phyloP scores from a whole-genome alignment of 1,140 invertebrate species.

The Yoshiicerus persimilis region DNA sequence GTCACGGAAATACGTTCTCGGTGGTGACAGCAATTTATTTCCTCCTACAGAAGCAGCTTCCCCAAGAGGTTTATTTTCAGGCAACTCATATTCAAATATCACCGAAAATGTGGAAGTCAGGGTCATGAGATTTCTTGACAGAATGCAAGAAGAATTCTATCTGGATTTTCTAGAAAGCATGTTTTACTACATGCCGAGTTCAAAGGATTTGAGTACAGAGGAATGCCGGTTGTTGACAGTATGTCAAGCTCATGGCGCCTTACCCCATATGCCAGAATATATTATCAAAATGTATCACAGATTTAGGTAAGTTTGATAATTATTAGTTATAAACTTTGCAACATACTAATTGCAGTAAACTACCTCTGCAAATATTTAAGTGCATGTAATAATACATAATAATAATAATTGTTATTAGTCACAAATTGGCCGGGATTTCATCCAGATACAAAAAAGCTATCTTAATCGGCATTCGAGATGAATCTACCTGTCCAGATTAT shows the following conservation, averaged over 20 bases:
- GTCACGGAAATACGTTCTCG: slow-evolving; percentile 43
- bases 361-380: not conserved
- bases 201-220: not conserved
- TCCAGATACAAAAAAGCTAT: not conserved
- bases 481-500: not conserved
- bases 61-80: not conserved
- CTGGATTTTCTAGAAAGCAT: not conserved
- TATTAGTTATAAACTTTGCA: not conserved
- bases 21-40: not conserved
- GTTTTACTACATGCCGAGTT: not conserved
- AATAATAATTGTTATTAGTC: not conserved
- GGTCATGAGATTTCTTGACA: not conserved
- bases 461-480: not conserved
- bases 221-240: not conserved
- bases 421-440: not conserved
- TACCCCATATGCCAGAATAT: not conserved
- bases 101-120: not conserved
- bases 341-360: too few species aligned
- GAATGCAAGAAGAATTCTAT: not conserved
- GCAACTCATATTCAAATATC: not conserved
- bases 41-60: not conserved
- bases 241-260: slow-evolving; percentile 10
- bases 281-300: not conserved
- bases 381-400: not conserved
- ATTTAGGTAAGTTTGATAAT: slow-evolving; percentile 13